These are phyloP conservation scores for Sinocyclocheilus anshuiensis DNA, from an alignment of 2,113 vertebrate genomes.

Conservation along the genomic window DNA sequence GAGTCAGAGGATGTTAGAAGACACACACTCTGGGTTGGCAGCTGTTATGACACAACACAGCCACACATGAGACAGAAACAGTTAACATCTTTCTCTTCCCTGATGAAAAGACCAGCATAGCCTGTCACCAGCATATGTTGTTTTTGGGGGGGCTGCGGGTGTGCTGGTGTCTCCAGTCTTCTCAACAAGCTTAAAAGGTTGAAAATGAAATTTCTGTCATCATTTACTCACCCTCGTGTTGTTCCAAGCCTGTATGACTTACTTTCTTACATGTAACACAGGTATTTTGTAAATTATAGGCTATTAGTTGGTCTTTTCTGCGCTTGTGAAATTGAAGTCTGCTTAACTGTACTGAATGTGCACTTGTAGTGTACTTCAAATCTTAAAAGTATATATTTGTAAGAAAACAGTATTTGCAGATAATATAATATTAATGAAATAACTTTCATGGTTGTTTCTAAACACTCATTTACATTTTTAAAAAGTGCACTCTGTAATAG, in stretches of 20 bases:
- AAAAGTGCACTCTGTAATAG: too few species aligned
- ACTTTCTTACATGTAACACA: neutral
- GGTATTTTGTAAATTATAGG: neutral
- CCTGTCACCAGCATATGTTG: conserved; percentile 4
- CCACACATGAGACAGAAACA: conserved; percentile 38
- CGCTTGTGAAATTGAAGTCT: neutral
- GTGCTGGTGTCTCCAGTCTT: neutral
- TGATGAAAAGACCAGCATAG: conserved; percentile 30
- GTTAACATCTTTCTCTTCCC: conserved; percentile 38
- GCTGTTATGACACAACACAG: conserved; percentile 52
- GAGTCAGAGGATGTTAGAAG: conserved; percentile 57
- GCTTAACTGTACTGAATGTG: too few species aligned
- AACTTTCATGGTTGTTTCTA: too few species aligned
- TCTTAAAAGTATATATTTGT: too few species aligned
- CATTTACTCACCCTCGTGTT: neutral
- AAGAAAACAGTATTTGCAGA: too few species aligned
- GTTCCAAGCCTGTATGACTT: neutral
- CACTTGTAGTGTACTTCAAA: too few species aligned
- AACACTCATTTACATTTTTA: too few species aligned
- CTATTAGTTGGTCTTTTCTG: neutral
- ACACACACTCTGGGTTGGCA: conserved; percentile 48
- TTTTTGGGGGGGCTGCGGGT: neutral
- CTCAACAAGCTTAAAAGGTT: neutral
- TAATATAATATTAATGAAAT: too few species aligned
- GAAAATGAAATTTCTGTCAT: neutral